These are phyloP conservation scores for Sinocyclocheilus grahami DNA, from an alignment of 2,113 vertebrate species.

Conservation along the genomic window DNA sequence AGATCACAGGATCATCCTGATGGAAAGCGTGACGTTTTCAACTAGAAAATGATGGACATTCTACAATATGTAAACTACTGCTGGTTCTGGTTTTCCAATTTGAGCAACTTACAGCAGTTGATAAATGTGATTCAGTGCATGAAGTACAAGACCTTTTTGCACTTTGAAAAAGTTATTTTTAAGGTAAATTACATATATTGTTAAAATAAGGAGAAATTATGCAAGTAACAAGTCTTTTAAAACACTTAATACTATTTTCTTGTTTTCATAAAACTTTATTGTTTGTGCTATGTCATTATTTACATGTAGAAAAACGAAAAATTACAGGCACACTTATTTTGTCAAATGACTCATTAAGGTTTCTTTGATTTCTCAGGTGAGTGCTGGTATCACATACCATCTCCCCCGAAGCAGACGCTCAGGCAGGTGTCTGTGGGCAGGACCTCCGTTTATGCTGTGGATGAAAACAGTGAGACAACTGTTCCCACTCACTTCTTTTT, in stretches of 20 bases:
- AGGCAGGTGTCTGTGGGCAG: constrained; percentile 92
- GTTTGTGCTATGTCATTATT: background rate
- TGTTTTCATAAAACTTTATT: background rate
- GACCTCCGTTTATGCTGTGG: constrained; percentile 88
- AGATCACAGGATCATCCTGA: constrained; percentile 41
- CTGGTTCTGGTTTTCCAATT: background rate
- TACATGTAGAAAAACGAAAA: background rate
- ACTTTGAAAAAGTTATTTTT: background rate
- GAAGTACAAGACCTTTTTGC: background rate
- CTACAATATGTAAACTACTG: background rate
- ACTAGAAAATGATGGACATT: background rate
- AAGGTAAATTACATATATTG: too few species aligned
- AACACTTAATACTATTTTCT: background rate
- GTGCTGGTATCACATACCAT: constrained; percentile 96
- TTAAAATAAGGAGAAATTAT: background rate
- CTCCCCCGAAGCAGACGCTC: constrained; percentile 86
- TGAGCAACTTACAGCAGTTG: too few species aligned
- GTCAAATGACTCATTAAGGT: background rate
- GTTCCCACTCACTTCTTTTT: background rate
- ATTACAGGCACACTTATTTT: background rate
- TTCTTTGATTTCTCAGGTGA: constrained; percentile 77
- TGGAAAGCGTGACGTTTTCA: background rate
- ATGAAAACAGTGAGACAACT: constrained; percentile 84
- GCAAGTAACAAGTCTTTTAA: background rate
- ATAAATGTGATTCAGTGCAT: background rate